Evolutionary conservation across 2,888 invertebrate species (phyloP), one percentile per base, ranked within the genome.

Genomic region (Leptopilina syphax): DNA sequence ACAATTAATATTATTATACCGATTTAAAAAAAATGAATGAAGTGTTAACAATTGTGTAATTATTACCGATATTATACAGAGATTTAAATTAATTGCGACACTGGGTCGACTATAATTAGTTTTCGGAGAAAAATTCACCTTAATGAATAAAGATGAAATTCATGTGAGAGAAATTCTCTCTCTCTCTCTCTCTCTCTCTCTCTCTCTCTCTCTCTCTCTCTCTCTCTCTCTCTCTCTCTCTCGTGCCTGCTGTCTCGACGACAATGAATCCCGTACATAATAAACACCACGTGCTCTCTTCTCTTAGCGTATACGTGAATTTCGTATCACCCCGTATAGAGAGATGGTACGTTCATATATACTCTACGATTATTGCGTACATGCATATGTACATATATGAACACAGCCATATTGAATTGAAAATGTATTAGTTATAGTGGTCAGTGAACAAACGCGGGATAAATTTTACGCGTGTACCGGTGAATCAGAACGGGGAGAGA

Each of bases 401-500:
- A 34, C 34, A 34, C 34, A 34, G 34, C 1, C 34, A 34, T 34
- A 34, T 34, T 34, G 47, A 44, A 18, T 67, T 67, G 67, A n/a
- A 13, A 44, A 18, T 47, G 47, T 68, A 63, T 63, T 63, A 24
- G 63, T 63, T 44, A 44, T 44, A 44, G 63, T 9, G 44, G 10
- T 50, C 63, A 63, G 47, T 65, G 65, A 65, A 41, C 41, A 27
- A 65, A 41, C 41, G 65, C 27, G 65, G 41, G 65, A 65, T 65
- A 65, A 34, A 41, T 65, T 65, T 65, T 65, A 68, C 24, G 68
- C 47, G 24, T 68, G 47, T 68, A 68, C 68, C 68, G 47, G 47
- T 47, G 67, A 67, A 68, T 47, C 68, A 47, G 47, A 65, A 12
- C 34, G 18, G 27, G 65, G 12, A 65, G 65, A 65, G 88, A 85